Percentiles rank a stretch among this genome's conserved stretches.
Conservation (phyloP, 2,113 vertebrate species). For the Barbus barbus region DNA sequence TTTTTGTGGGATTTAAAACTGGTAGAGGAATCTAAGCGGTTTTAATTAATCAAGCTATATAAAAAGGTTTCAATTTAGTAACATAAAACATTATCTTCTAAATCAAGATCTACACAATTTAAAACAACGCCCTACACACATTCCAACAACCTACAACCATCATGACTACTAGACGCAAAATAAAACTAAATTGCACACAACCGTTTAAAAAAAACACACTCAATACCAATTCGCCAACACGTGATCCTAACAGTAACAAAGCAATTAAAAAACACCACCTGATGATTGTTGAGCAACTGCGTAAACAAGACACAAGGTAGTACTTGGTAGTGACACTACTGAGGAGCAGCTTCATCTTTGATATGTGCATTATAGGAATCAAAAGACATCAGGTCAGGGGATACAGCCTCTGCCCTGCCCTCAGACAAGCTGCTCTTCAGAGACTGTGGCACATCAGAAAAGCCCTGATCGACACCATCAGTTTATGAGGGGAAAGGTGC, state of each 20-base stretch:
- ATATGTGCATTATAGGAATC: neutral
- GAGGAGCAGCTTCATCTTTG: conserved; percentile 24
- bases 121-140: neutral
- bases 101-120: neutral
- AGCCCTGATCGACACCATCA: conserved; percentile 8
- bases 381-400: conserved; percentile 18
- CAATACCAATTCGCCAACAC: too few species aligned
- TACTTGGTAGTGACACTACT: conserved; percentile 27
- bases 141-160: neutral
- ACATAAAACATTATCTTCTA: conserved; percentile 4
- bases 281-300: neutral
- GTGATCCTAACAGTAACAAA: conserved; percentile 6
- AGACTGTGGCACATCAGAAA: neutral
- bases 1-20: neutral
- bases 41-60: neutral
- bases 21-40: neutral
- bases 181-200: neutral
- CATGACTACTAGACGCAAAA: neutral
- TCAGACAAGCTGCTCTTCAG: neutral
- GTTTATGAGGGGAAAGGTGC: conserved; percentile 13
- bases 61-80: neutral
- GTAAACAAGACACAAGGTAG: conserved; percentile 26
- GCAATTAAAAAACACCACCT: neutral
- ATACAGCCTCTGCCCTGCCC: neutral
- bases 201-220: neutral